Base-by-base conservation (phyloP, 1,140 invertebrate genomes). In the Wasmannia auropunctata region DNA sequence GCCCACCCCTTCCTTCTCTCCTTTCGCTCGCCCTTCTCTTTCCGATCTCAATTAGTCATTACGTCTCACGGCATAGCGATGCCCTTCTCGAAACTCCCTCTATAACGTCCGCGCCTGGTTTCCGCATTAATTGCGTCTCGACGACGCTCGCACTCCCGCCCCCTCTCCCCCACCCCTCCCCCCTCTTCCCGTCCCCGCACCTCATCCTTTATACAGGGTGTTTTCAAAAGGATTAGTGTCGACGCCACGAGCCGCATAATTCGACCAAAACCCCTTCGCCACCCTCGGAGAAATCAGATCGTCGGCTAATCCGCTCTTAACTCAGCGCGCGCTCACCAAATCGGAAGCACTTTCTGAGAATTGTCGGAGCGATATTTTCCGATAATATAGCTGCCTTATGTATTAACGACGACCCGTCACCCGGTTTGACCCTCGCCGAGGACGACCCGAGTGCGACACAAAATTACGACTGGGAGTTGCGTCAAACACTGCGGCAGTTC, bases 41-140 rank as follows among this genome's bases (percentile, higher is more conserved):
- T 88, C 90, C 87, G 76, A 91, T 91, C 89, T 91, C 90, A 91
- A 91, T 91, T 91, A 91, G 90, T 91, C 90, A 91, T 91, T 91
- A 91, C 90, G 89, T 91, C 89, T 91, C 84, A 88, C 80, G 79
- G 83, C 86, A 79, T 86, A 83, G 89, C 87, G 89, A 90, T 90
- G 88, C 89, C 88, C 88, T 90, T 83, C 88, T 88, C 86, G 83
- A 88, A 86, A 49, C 62, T 62, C 89, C 87, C 89, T 60, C 85
- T 70, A 74, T n/a, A n/a, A n/a, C 88, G 87, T 86, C 84, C 74
- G 74, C 56, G 74, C 58, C 69, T 79, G 79, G 84, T 87, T 88
- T 90, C 87, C 75, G 84, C 84, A 91, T 91, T 91, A 91, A 91
- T 91, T 91, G 89, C 90, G 90, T 91, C 89, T 90, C 89, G 89